Conservation (phyloP, 2,113 vertebrate genomes). For the Elaphurus davidianus region DNA sequence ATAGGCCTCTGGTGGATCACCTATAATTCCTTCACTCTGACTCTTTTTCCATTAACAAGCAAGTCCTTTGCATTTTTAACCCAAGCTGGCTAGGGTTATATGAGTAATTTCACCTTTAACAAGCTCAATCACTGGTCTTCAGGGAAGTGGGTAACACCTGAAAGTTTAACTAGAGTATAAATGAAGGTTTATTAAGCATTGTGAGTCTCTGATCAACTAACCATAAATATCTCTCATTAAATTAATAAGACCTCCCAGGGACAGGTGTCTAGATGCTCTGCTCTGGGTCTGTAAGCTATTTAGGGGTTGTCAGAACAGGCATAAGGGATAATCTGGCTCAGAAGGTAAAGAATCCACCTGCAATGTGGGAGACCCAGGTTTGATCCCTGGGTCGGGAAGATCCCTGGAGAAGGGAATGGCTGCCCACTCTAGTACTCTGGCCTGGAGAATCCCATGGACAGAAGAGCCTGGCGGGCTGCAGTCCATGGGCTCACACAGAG, state of each 20-base stretch:
- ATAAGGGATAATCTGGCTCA: neutral
- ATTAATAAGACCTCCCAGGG: neutral
- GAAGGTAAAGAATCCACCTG: neutral
- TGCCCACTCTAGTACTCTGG: neutral
- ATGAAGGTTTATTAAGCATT: slow-evolving; percentile 24
- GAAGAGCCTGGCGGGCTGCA: neutral
- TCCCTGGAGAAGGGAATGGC: neutral
- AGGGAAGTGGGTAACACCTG: neutral
- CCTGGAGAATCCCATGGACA: neutral
- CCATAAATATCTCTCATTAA: slow-evolving; percentile 13
- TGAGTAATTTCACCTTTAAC: neutral
- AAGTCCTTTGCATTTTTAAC: slow-evolving; percentile 38
- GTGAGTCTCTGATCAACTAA: slow-evolving; percentile 6
- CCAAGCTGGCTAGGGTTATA: neutral
- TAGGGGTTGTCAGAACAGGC: neutral
- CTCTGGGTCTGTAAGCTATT: neutral
- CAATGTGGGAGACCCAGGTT: neutral
- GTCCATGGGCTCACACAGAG: neutral
- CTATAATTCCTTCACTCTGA: neutral
- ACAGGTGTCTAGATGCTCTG: neutral
- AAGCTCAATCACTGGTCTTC: neutral
- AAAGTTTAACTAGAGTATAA: slow-evolving; percentile 8
- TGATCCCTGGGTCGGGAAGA: neutral
- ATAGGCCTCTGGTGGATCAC: neutral
- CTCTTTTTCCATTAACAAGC: neutral